phyloP scores from a whole-genome alignment of 23 tunicate genomes.

The Trididemnum nubilum region DNA sequence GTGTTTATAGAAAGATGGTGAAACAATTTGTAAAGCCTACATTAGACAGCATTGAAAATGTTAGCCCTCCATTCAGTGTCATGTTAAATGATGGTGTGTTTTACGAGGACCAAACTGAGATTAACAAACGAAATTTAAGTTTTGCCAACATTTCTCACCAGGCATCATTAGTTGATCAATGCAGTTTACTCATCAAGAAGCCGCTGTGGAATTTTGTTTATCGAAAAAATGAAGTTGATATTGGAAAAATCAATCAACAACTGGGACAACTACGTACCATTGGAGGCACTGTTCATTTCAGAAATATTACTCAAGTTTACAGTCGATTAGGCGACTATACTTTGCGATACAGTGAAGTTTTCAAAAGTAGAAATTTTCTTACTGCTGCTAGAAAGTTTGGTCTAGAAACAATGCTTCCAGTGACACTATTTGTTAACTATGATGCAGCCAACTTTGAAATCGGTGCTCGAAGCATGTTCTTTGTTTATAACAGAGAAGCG shows the following conservation, averaged over 20 bases:
- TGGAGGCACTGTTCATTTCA: conserved; percentile 53
- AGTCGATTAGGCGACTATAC: conserved; percentile 44
- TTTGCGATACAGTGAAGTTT: conserved; percentile 22
- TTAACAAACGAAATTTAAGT: background rate
- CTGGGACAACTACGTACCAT: conserved; percentile 6
- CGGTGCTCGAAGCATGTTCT: conserved; percentile 22
- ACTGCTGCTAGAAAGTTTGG: conserved; percentile 13
- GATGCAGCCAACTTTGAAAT: conserved; percentile 40
- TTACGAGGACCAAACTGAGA: conserved; percentile 30
- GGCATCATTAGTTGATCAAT: background rate
- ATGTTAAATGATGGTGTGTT: conserved; percentile 39
- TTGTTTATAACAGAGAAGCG: conserved; percentile 4
- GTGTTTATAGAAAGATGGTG: conserved; percentile 15
- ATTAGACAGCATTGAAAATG: background rate
- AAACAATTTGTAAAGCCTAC: conserved; percentile 35
- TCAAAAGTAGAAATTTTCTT: background rate
- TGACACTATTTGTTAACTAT: conserved; percentile 65
- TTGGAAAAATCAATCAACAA: background rate
- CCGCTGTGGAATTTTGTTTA: conserved; percentile 65
- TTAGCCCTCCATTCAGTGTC: conserved; percentile 1
- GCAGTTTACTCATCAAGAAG: conserved; percentile 33
- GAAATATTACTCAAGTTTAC: conserved; percentile 31
- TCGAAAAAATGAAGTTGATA: background rate
- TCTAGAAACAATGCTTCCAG: conserved; percentile 44
- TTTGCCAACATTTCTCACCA: background rate